Evolutionary conservation across 2,797 vertebrate species (phyloP).

Genomic region (Eptatretus atami): DNA sequence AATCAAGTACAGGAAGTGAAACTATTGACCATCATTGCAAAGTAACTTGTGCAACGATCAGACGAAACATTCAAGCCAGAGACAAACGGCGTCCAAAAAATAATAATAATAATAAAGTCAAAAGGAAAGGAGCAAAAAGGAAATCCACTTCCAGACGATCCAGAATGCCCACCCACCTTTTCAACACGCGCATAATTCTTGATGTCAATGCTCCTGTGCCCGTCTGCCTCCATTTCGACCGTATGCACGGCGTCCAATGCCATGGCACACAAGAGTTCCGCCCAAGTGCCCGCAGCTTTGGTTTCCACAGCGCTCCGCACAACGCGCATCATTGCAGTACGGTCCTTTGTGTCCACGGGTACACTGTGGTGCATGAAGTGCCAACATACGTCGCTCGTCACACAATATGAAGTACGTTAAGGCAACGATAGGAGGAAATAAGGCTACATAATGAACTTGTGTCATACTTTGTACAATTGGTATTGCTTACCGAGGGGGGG

Average conservation of each 20-base stretch:
- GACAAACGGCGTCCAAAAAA: background rate
- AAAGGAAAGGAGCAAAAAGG: too few species aligned
- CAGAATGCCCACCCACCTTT: constrained; percentile 22
- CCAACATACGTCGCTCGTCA: too few species aligned
- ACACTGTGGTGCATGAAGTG: constrained; percentile 15
- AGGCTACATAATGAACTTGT: too few species aligned
- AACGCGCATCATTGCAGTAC: constrained; percentile 56
- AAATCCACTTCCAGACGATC: background rate
- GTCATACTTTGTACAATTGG: too few species aligned
- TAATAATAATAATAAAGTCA: too few species aligned
- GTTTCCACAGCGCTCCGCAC: constrained; percentile 66
- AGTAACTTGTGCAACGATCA: background rate
- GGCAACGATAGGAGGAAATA: too few species aligned
- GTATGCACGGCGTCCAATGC: constrained; percentile 56
- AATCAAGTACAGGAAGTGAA: background rate
- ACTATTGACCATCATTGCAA: constrained; percentile 3
- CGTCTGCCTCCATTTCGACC: constrained; percentile 56
- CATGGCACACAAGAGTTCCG: constrained; percentile 45
- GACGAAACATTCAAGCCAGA: background rate
- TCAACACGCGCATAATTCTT: constrained; percentile 83
- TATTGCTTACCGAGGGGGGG: too few species aligned
- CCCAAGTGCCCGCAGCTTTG: constrained; percentile 54
- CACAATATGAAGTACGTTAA: background rate
- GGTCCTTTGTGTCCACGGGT: constrained; percentile 35
- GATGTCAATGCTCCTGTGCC: constrained; percentile 69